Base-by-base conservation (phyloP, 2,113 vertebrate genomes). In the Erinaceus europaeus region DNA sequence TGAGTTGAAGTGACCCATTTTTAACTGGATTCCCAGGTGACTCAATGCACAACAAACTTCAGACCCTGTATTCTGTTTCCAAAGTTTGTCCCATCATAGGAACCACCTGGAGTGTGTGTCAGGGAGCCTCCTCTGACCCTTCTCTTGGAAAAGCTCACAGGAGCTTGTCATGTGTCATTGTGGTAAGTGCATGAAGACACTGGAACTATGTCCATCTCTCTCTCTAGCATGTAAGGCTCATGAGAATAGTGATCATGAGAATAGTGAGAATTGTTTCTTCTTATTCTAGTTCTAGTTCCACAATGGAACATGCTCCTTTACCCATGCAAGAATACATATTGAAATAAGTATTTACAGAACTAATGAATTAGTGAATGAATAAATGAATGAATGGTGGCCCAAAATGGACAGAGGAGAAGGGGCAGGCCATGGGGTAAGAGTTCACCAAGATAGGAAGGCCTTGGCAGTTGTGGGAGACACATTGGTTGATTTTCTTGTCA, bases 401-500 rank as follows among this genome's bases (percentile, higher is more conserved):
- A 57, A 50, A 46, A 44, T 65, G 21, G 7, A 40, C 86, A 62
- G 38, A 71, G 38, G 17, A 65, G 18, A 50, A 52, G 6, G 2
- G 4, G 4, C 2, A 17, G 20, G 42, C 42, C 42, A 38, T 4
- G 13, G 52, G 76, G 27, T 25, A 69, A 27, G 44, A 69, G 13
- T 20, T 65, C 20, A 36, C 34, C 27, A 89, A 81, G 57, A 52
- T 13, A 40, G 25, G 4, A n/a, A 50, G 27, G 36, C 23, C 36
- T 67, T 67, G 65, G 61, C 25, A 32, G 74, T 57, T 80, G 77
- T 67, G 52, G 65, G 42, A 89, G 88, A 79, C 23, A 46, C 4
- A n/a, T n/a, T n/a, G n/a, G 21, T 73, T 84, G 85, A 44, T 91
- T 84, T 93, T 88, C 52, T n/a, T 84, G 81, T 61, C 38, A 44